phyloP scores from a whole-genome alignment of 1,140 invertebrate genomes.

The Drosophila kohkoa region DNA sequence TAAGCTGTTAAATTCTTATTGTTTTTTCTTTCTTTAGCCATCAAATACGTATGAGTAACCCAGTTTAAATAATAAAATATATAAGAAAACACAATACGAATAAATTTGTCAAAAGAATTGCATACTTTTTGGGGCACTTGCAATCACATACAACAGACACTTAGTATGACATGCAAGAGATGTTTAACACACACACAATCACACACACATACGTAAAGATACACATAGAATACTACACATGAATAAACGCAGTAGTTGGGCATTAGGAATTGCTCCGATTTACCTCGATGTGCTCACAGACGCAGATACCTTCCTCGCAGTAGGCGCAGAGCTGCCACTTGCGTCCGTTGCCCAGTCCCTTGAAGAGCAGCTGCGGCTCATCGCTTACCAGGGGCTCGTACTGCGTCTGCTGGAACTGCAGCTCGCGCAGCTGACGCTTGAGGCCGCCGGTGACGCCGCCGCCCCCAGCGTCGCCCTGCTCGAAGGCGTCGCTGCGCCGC shows the following conservation, averaged over 20 bases:
- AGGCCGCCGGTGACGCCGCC: slow-evolving; percentile 51
- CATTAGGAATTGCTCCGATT: slow-evolving; percentile 33
- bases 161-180: slow-evolving; percentile 25
- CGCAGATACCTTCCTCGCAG: slow-evolving; percentile 83
- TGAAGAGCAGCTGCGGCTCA: slow-evolving; percentile 77
- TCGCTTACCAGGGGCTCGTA: slow-evolving; percentile 79
- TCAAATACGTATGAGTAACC: no score
- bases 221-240: slow-evolving; percentile 9
- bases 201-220: slow-evolving; percentile 20
- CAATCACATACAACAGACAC: slow-evolving; percentile 12
- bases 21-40: no score
- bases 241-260: neutral
- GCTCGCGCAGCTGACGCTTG: slow-evolving; percentile 75
- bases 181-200: neutral
- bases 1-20: no score
- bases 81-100: neutral
- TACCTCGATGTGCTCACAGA: slow-evolving; percentile 85
- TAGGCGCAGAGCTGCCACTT: slow-evolving; percentile 79
- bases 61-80: neutral
- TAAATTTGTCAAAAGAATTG: slow-evolving; percentile 6
- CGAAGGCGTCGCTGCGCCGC: slow-evolving; percentile 75
- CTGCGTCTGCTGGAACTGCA: slow-evolving; percentile 79
- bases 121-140: slow-evolving; percentile 9
- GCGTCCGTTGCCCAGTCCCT: slow-evolving; percentile 72
- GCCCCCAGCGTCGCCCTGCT: slow-evolving; percentile 41